These are phyloP conservation scores for Andrena praecox DNA, from an alignment of 2,888 invertebrate species.

Conservation along the genomic window DNA sequence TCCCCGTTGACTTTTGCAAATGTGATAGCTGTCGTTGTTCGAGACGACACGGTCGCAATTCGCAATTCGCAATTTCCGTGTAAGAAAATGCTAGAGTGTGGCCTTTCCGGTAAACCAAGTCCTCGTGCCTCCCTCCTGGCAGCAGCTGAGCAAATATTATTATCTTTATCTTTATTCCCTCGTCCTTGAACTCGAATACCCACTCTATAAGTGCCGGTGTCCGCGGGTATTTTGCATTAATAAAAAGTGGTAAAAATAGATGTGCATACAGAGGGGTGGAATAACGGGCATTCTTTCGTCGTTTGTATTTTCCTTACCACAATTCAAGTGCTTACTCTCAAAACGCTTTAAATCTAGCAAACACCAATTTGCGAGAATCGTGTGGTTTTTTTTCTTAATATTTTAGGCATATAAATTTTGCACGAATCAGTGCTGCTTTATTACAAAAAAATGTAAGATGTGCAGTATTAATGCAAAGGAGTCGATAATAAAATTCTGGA, in stretches of 20 bases:
- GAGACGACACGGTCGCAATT: not conserved
- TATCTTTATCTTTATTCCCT: constrained; percentile 57
- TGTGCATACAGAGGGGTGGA: not conserved
- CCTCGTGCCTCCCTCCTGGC: constrained; percentile 19
- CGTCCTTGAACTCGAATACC: constrained; percentile 55
- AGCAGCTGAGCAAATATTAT: constrained; percentile 61
- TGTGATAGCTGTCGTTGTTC: constrained; percentile 1
- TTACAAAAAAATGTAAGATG: no score
- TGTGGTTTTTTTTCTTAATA: not conserved
- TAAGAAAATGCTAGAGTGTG: constrained; percentile 43
- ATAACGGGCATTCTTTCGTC: not conserved
- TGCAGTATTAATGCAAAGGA: no score
- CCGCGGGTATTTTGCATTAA: constrained; percentile 8
- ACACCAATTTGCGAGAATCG: not conserved
- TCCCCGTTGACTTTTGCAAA: constrained; percentile 23
- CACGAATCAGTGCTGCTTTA: no score
- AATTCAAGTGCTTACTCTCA: no score
- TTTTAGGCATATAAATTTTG: not conserved
- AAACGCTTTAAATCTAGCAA: not conserved
- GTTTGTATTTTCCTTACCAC: not conserved
- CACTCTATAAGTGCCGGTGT: not conserved
- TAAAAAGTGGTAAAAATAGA: constrained; percentile 7
- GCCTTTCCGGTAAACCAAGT: constrained; percentile 33
- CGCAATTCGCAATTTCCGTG: constrained; percentile 28
- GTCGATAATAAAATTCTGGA: no score